A percentile compares a stretch with the other conserved stretches of the same genome.
These are phyloP conservation scores for Desoria tigrina DNA, from an alignment of 2,888 invertebrate genomes.

Conservation along the genomic window DNA sequence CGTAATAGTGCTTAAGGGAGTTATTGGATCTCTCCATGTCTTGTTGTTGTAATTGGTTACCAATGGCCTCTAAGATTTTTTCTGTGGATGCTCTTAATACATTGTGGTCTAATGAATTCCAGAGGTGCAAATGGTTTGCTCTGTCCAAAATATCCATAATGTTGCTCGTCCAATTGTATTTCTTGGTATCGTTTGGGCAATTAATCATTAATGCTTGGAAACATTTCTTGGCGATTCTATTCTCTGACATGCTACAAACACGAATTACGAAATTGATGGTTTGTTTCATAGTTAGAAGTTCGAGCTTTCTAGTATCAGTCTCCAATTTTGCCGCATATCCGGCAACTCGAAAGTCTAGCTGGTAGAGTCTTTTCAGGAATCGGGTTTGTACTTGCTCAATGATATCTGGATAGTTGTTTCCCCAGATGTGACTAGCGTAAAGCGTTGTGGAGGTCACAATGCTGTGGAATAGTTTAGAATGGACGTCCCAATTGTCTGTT, in stretches of 20 bases:
- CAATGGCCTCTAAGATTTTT: neutral
- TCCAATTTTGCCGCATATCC: too few species aligned
- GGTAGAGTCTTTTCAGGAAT: too few species aligned
- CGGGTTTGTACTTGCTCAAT: too few species aligned
- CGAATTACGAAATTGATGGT: neutral
- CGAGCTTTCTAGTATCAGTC: too few species aligned
- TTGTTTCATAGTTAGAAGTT: neutral
- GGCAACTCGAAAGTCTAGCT: too few species aligned
- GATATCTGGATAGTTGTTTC: too few species aligned
- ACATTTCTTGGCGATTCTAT: neutral
- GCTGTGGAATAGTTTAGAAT: too few species aligned
- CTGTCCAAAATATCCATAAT: neutral
- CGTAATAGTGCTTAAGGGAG: neutral
- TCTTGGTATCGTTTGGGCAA: neutral
- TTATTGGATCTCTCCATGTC: neutral
- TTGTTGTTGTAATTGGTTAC: neutral
- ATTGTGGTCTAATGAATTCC: neutral
- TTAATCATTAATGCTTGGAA: neutral
- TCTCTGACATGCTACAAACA: neutral
- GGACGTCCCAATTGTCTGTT: too few species aligned
- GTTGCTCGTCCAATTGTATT: conserved; percentile 4
- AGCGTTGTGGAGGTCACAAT: too few species aligned
- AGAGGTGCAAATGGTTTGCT: neutral
- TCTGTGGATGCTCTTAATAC: neutral
- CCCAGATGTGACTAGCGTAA: too few species aligned